Conservation (phyloP, 2,113 vertebrate genomes). For the Felis catus region DNA sequence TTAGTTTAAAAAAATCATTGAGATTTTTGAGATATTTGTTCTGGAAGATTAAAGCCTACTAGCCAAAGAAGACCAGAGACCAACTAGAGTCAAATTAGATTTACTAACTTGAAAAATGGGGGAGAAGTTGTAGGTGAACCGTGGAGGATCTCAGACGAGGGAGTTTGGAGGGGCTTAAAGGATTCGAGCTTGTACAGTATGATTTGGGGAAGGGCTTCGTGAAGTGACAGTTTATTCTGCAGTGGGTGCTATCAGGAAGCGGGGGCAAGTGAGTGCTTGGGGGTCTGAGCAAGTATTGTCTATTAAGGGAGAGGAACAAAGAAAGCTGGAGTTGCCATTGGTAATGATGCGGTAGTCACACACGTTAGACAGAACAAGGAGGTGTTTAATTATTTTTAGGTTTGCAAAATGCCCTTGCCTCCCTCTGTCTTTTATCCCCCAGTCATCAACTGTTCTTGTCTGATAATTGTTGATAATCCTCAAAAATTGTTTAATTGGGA, state of each 20-base stretch:
- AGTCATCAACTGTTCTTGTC: neutral
- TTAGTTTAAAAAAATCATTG: neutral
- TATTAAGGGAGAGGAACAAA: neutral
- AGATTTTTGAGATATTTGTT: neutral
- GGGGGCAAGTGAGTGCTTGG: neutral
- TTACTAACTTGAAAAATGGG: neutral
- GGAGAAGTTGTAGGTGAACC: too few relatives aligned
- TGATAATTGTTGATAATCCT: conserved; percentile 31
- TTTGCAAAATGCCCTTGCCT: neutral
- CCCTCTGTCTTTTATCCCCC: neutral
- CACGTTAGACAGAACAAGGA: neutral
- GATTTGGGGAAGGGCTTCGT: neutral
- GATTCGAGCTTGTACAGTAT: neutral
- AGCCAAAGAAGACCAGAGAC: neutral
- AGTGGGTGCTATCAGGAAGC: neutral
- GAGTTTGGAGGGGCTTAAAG: neutral
- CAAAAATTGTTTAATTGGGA: conserved; percentile 43
- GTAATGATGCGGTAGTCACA: neutral
- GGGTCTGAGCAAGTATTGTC: neutral
- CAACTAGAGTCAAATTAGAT: neutral
- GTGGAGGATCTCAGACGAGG: neutral
- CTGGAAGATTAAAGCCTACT: neutral
- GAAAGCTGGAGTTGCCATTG: neutral
- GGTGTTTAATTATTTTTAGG: neutral
- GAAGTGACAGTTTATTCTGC: neutral